A percentile compares a stretch with the other conserved stretches of the same genome.
These are phyloP conservation scores for Rhogogaster chlorosoma DNA, from an alignment of 2,888 invertebrate species.

Conservation along the genomic window DNA sequence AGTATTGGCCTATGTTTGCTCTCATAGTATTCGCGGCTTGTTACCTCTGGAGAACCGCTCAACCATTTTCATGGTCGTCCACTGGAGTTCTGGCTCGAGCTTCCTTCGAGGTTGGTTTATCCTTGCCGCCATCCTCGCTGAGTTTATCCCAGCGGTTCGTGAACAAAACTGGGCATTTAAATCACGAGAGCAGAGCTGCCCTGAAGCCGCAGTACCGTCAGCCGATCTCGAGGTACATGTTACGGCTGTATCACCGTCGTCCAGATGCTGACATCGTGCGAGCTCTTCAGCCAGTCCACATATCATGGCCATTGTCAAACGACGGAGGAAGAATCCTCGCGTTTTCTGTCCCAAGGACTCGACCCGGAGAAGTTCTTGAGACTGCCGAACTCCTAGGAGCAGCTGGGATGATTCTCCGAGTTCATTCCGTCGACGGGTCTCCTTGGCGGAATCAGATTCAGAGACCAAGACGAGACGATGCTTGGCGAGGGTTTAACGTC, in stretches of 20 bases:
- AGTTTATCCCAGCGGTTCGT: conserved; percentile 58
- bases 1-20: conserved; percentile 63
- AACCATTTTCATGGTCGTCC: conserved; percentile 58
- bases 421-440: conserved; percentile 62
- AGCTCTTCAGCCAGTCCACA: conserved; percentile 69
- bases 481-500: conserved; percentile 72
- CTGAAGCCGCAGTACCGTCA: conserved; percentile 59
- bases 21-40: conserved; percentile 61
- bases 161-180: conserved; percentile 58
- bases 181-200: conserved; percentile 52
- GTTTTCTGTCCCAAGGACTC: conserved; percentile 67
- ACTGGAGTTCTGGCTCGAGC: conserved; percentile 69
- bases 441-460: conserved; percentile 55
- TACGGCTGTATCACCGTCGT: conserved; percentile 70
- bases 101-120: conserved; percentile 71
- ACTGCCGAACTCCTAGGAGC: conserved; percentile 70
- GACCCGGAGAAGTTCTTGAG: conserved; percentile 67
- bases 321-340: conserved; percentile 66
- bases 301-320: conserved; percentile 62
- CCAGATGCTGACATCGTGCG: conserved; percentile 70
- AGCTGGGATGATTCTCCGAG: conserved; percentile 69
- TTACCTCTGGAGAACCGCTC: conserved; percentile 69
- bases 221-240: conserved; percentile 70
- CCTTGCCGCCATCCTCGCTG: conserved; percentile 66
- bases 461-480: conserved; percentile 66